Evolutionary conservation across 2,797 vertebrate species (phyloP).

Genomic region (Squalus acanthias): DNA sequence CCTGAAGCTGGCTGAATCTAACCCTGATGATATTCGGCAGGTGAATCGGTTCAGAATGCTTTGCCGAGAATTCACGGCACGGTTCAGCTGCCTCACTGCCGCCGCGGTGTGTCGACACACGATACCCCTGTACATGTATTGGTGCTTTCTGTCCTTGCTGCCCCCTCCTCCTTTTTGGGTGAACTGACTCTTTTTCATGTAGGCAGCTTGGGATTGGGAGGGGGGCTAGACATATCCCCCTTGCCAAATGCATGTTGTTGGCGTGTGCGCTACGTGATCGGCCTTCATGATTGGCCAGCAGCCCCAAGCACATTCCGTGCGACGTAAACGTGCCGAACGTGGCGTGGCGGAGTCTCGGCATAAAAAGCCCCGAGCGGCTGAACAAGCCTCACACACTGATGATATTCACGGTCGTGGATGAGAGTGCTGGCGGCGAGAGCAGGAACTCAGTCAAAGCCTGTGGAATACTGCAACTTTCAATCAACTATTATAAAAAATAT

Average conservation of each 20-base stretch:
- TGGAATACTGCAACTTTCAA: neutral
- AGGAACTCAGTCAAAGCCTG: neutral
- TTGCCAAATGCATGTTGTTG: neutral
- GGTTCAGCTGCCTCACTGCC: neutral
- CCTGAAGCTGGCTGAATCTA: neutral
- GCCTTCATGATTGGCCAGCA: neutral
- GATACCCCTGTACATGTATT: neutral
- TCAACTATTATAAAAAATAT: neutral
- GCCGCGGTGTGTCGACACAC: neutral
- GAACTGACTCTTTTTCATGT: neutral
- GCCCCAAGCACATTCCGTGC: neutral
- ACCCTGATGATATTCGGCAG: neutral
- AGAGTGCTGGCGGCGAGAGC: neutral
- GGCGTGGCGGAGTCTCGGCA: neutral
- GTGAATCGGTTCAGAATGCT: neutral
- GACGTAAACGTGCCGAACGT: neutral
- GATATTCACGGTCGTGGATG: neutral
- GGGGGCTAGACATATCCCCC: too few species aligned
- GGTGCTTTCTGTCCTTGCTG: neutral
- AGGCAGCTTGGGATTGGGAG: neutral
- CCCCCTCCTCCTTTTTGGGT: too few species aligned
- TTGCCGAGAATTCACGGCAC: neutral
- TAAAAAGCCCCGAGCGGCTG: neutral
- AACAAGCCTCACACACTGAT: neutral
- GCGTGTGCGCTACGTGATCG: neutral